Base-by-base conservation (phyloP, 2,888 invertebrate species). In the Chrysomela aeneicollis region DNA sequence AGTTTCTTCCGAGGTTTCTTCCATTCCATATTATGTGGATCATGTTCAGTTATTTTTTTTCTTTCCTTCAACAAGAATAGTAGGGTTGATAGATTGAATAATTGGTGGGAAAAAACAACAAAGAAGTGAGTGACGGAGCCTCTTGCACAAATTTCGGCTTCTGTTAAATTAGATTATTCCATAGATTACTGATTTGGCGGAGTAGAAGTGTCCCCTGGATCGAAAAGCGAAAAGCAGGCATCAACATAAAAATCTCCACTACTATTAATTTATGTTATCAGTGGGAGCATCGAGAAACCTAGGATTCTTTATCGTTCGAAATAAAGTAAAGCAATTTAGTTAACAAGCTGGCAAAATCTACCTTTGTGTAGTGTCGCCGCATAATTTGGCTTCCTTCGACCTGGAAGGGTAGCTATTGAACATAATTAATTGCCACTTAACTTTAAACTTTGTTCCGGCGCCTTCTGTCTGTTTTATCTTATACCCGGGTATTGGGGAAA, bases 321-420 rank as follows among this genome's bases (percentile, higher is more conserved):
- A 68, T 68, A 68, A 68, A 68, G 68, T 68, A 64, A 65, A 65
- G 68, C 68, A 68, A 68, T 68, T 68, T 68, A 68, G 68, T 68
- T 68, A 68, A 68, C 68, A 68, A 68, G 68, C 68, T 68, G 61
- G 68, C 68, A 65, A 68, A 68, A 68, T 68, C 65, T 61, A 68
- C 68, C 68, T 68, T 68, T 68, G 63, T 65, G 65, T 68, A 59
- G 60, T 67, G 68, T 68, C 68, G 68, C 68, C 68, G 68, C 68
- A 65, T 64, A 65, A 68, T 68, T 65, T 63, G 65, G 61, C 58
- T 61, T 57, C 65, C 65, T 59, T 46, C 54, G 58, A 49, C 52
- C 61, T 42, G 58, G 65, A 68, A 68, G 68, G 68, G 68, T 68
- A 55, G 63, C 65, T 65, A 52, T 68, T 68, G 58, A 63, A 68